Conservation (phyloP, 1,140 invertebrate genomes). For the Ostrea denselamellosa region DNA sequence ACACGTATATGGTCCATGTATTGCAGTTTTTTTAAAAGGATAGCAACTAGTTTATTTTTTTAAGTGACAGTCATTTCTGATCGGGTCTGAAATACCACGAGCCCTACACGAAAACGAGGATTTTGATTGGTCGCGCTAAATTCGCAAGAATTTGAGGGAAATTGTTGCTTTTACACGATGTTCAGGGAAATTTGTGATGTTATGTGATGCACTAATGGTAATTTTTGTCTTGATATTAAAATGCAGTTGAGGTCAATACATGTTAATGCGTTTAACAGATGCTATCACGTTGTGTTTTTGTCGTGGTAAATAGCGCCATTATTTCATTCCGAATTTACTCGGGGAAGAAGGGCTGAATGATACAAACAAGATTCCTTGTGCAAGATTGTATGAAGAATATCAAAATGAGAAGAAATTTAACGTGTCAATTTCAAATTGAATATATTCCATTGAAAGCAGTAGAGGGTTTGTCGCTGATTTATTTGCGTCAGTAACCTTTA, state of each 20-base stretch:
- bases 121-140: constrained; percentile 23
- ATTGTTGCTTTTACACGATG: not conserved
- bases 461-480: too few species aligned
- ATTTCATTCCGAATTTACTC: constrained; percentile 14
- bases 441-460: too few species aligned
- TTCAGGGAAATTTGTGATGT: not conserved
- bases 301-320: constrained; percentile 8
- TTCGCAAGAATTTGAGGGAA: not conserved
- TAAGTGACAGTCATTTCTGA: too few species aligned
- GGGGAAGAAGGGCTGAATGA: not conserved
- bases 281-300: not conserved
- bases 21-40: too few species aligned
- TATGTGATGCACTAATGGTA: not conserved
- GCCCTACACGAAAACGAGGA: not conserved
- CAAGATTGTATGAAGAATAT: too few species aligned
- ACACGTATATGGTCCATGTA: too few species aligned
- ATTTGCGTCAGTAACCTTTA: too few species aligned
- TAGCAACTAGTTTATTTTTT: too few species aligned
- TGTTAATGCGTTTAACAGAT: not conserved
- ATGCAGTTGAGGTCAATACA: not conserved
- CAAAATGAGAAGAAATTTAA: too few species aligned
- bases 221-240: not conserved
- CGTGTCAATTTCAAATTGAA: too few species aligned
- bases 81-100: not conserved
- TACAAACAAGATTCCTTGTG: too few species aligned